phyloP scores from a whole-genome alignment of 2,113 vertebrate genomes.

The Rhinoderma darwinii region DNA sequence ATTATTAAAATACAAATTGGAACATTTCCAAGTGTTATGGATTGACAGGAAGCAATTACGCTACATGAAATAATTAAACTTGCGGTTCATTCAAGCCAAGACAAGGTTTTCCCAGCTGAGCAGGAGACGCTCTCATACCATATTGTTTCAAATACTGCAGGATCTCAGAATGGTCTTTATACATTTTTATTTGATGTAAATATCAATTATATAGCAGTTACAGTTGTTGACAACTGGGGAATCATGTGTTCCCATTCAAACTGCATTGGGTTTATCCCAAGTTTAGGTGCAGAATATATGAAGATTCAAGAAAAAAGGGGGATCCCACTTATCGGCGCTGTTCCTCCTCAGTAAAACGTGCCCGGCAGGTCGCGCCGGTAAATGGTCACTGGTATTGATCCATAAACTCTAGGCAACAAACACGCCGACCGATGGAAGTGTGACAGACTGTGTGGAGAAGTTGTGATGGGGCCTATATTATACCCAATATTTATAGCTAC shows the following conservation, averaged over 20 bases:
- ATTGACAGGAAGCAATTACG: slow-evolving; percentile 26
- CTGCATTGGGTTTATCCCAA: not conserved
- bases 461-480: no score
- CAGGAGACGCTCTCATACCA: not conserved
- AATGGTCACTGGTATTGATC: no score
- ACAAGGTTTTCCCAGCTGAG: not conserved
- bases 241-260: not conserved
- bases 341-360: no score
- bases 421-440: no score
- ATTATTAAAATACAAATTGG: slow-evolving; percentile 37
- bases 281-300: no score
- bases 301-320: no score
- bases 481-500: no score
- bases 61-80: not conserved
- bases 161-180: not conserved
- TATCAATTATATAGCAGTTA: not conserved
- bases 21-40: slow-evolving; percentile 26
- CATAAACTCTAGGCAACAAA: no score
- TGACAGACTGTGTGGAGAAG: no score
- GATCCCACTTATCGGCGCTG: no score
- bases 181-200: not conserved
- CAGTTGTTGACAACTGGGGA: not conserved
- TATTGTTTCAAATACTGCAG: not conserved
- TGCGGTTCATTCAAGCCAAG: not conserved
- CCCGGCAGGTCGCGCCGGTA: no score